phyloP scores from a whole-genome alignment of 2,888 invertebrate species.

The Phortica magna region DNA sequence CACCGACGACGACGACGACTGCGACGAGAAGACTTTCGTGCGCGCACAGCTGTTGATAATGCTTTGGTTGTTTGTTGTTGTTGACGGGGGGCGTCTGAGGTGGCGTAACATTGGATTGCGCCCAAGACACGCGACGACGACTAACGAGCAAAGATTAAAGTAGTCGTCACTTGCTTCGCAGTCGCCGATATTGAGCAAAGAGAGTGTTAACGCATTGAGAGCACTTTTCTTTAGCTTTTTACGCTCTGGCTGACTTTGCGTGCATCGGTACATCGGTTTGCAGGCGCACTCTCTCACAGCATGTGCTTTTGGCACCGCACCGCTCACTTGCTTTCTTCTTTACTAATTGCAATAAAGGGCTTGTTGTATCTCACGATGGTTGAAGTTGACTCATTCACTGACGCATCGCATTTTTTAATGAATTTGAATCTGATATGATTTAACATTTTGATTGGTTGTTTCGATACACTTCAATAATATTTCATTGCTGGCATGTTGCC shows the following conservation, averaged over 20 bases:
- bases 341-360: no score
- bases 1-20: neutral
- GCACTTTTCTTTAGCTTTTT: neutral
- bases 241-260: neutral
- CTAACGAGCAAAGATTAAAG: neutral
- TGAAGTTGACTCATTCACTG: no score
- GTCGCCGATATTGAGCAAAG: neutral
- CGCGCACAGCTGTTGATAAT: neutral
- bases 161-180: neutral
- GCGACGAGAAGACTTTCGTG: neutral
- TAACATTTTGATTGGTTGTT: no score
- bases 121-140: slow-evolving; percentile 2
- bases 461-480: no score
- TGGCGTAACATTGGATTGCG: neutral
- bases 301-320: no score
- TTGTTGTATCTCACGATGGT: no score
- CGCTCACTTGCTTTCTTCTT: no score
- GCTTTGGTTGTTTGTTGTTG: neutral
- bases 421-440: no score
- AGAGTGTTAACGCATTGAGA: neutral
- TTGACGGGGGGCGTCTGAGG: neutral
- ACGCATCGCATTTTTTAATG: no score
- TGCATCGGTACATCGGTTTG: no score
- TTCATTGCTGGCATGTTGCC: no score
- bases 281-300: no score